Base-by-base conservation (phyloP, 2,888 invertebrate genomes). In the Drosophila multiciliata region DNA sequence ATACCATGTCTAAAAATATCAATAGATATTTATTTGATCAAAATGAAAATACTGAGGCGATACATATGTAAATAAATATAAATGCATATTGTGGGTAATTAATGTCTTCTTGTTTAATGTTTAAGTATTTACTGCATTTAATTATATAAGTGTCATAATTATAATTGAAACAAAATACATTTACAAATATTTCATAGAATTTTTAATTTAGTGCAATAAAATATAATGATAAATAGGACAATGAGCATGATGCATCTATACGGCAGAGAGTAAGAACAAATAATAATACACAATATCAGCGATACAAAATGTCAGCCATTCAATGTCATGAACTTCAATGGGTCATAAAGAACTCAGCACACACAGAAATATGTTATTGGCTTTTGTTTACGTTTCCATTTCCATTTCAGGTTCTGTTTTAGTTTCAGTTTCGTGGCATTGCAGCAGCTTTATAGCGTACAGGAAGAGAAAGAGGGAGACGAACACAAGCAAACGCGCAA, bases 241-340 rank as follows among this genome's bases (percentile, higher is more conserved):
- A 72, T 69, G 62, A 83, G 75, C 80, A 63, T 42, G 38, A 57
- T 59, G 65, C 66, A 71, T 29, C 35, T 52, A 29, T 7, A 63
- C 15, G 20, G 32, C 42, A 42, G 17, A 49, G 45, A 63, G 40
- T 50, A 40, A 72, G 52, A 64, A 68, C 17, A 60, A 33, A 36
- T 26, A 52, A 32, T 57, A 9, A 0, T 7, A 3, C 12, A 20
- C 45, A 45, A 36, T 66, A 63, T 78, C 36, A 59, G 52, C 63
- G 66, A 58, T 69, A 66, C 66, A 66, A 69, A 62, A 66, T 82
- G 73, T 72, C 62, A 67, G 55, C 74, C 60, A 54, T 84, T 89
- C 84, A 85, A 85, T 85, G 89, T 73, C 89, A 79, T 89, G 84
- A 85, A 85, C 84, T 87, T 84, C 87, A 66, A 40, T 89, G 85